These are phyloP conservation scores for Barbus barbus DNA, from an alignment of 2,113 vertebrate species.

Conservation along the genomic window DNA sequence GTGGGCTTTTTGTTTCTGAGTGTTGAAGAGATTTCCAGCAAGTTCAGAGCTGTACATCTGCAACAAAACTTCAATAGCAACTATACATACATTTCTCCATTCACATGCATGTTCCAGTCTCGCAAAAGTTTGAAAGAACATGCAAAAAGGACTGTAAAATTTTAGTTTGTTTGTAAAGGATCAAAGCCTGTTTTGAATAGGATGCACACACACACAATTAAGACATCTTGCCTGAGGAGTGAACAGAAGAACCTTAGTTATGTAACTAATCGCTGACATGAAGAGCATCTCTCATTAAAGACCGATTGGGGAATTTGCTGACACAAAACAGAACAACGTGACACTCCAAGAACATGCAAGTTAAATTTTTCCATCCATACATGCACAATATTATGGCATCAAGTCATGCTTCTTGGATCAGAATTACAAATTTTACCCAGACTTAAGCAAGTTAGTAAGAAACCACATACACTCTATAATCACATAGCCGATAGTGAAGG, in stretches of 20 bases:
- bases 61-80: neutral
- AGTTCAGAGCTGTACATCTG: neutral
- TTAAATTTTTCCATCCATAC: neutral
- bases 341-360: neutral
- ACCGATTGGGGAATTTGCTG: conserved; percentile 12
- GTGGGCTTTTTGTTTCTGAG: neutral
- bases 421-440: neutral
- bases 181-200: conserved; percentile 26
- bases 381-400: neutral
- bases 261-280: neutral
- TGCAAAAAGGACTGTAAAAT: neutral
- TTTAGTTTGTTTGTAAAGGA: neutral
- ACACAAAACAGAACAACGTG: neutral
- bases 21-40: conserved; percentile 6
- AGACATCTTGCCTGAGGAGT: neutral
- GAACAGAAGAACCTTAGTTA: conserved; percentile 17
- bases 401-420: neutral
- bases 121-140: neutral
- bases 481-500: neutral
- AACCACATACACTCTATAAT: neutral
- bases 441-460: neutral
- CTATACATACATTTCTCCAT: neutral
- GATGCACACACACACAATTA: conserved; percentile 7
- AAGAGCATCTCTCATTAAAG: neutral
- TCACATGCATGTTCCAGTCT: neutral